Evolutionary conservation across 2,797 vertebrate genomes (phyloP).

Genomic region (Acanthis flammea): DNA sequence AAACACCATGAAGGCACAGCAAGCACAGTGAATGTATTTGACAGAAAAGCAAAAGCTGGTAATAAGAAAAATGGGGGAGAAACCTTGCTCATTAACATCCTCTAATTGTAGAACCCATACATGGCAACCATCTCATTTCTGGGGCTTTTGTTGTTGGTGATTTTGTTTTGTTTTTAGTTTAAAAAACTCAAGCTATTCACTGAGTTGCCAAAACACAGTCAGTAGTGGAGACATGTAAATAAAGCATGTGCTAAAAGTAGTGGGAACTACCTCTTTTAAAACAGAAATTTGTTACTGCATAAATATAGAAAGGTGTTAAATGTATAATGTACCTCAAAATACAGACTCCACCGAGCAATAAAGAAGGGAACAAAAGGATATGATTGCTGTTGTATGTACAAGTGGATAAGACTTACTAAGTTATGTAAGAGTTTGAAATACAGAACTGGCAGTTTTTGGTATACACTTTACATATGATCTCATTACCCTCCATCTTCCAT

Average conservation of each 20-base stretch:
- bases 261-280: neutral
- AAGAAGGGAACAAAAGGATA: neutral
- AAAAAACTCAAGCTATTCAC: neutral
- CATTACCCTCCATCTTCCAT: neutral
- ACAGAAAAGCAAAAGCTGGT: neutral
- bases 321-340: neutral
- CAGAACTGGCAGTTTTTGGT: neutral
- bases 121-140: neutral
- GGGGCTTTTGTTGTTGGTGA: neutral
- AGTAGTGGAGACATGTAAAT: neutral
- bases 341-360: neutral
- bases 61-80: neutral
- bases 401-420: neutral
- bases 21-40: neutral
- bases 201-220: neutral
- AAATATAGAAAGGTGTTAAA: neutral
- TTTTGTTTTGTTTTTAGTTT: neutral
- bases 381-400: neutral
- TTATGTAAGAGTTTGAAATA: neutral
- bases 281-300: neutral
- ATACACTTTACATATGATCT: neutral
- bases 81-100: neutral
- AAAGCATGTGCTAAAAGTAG: neutral
- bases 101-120: neutral
- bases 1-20: neutral